phyloP scores from a whole-genome alignment of 2,888 invertebrate species.

The Conistra vaccinii region DNA sequence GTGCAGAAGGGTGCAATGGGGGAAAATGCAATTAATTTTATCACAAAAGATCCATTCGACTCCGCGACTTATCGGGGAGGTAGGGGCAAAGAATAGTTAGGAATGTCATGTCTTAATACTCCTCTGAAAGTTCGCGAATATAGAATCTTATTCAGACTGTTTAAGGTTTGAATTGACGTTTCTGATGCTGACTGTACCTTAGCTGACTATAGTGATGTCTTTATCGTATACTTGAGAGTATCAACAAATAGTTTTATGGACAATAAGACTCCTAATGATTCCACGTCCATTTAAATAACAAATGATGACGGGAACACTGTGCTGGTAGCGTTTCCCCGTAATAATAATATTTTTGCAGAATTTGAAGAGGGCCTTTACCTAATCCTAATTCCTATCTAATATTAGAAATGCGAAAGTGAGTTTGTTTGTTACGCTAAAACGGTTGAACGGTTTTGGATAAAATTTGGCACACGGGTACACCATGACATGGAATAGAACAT shows the following conservation, averaged over 20 bases:
- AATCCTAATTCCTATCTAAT: too few species aligned
- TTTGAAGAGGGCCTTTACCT: too few species aligned
- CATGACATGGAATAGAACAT: too few species aligned
- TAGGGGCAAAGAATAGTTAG: conserved; percentile 69
- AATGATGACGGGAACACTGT: not conserved
- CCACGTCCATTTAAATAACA: conserved; percentile 8
- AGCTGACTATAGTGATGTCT: conserved; percentile 13
- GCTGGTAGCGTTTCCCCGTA: not conserved
- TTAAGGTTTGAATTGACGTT: conserved; percentile 40
- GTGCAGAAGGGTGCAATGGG: conserved; percentile 75
- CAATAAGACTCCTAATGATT: conserved; percentile 36
- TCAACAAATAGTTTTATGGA: conserved; percentile 59
- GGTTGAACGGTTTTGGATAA: too few species aligned
- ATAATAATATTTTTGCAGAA: not conserved
- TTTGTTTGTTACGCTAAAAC: too few species aligned
- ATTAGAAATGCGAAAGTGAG: too few species aligned
- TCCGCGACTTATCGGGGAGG: conserved; percentile 67
- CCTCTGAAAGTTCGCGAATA: conserved; percentile 29
- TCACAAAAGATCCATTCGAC: conserved; percentile 82
- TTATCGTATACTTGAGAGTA: conserved; percentile 19
- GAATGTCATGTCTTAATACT: conserved; percentile 66
- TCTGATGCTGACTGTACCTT: not conserved
- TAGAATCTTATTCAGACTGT: conserved; percentile 28
- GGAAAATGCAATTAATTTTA: conserved; percentile 87
- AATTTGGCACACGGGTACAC: too few species aligned